phyloP scores from a whole-genome alignment of 2,113 vertebrate genomes.

The Puffinus mauretanicus region DNA sequence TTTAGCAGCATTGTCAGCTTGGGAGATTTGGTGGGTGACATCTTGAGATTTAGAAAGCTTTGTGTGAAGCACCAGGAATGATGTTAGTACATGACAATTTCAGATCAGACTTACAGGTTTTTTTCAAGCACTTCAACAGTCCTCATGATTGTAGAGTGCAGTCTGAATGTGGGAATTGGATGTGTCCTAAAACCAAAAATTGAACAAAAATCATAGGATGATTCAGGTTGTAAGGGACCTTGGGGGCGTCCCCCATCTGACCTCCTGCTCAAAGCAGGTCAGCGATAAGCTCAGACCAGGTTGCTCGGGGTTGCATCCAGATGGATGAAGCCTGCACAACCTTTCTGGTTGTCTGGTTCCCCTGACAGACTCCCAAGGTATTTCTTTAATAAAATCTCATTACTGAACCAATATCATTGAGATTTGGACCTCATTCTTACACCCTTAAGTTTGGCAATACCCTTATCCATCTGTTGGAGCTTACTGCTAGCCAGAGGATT shows the following conservation, averaged over 20 bases:
- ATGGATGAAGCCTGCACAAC: neutral
- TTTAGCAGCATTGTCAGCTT: neutral
- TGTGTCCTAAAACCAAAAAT: neutral
- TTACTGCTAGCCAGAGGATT: neutral
- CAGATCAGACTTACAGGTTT: neutral
- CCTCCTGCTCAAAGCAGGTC: neutral
- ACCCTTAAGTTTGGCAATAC: neutral
- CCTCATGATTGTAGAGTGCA: neutral
- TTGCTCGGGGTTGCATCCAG: neutral
- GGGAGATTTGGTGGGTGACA: neutral
- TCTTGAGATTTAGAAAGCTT: neutral
- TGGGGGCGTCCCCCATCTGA: neutral
- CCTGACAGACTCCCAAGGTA: neutral
- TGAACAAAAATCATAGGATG: neutral
- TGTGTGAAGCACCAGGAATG: neutral
- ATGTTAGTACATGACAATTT: neutral
- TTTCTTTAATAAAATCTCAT: neutral
- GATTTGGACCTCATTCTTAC: neutral
- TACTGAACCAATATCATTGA: neutral
- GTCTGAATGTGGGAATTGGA: neutral
- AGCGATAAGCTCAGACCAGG: neutral
- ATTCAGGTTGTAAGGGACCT: neutral
- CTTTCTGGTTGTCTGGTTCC: neutral
- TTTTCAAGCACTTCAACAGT: neutral
- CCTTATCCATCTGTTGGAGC: slow-evolving; percentile 1